Base-by-base conservation (phyloP, 2,888 invertebrate species). In the Lymantria monacha region DNA sequence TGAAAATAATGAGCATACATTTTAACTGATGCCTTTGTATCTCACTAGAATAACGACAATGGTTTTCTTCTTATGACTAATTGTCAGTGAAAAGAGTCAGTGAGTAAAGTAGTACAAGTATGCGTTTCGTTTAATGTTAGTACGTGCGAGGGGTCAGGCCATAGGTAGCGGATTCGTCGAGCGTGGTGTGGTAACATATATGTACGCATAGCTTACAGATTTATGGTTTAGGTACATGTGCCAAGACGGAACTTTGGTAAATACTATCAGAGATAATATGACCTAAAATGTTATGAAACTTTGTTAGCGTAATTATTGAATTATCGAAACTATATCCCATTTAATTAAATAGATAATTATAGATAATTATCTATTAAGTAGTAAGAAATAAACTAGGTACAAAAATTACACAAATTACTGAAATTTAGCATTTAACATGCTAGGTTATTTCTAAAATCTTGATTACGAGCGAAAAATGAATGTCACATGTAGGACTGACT, bases 101-200 rank as follows among this genome's bases (percentile, higher is more conserved):
- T 44, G 44, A 48, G 48, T 43, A 48, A 63, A 59, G 54, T 66
- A 48, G 65, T 56, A 66, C 63, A 55, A 49, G 45, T 47, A 51
- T 45, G 37, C 33, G 38, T 43, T 30, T 46, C 36, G 46, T 9
- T 54, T 50, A 52, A 45, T 48, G 51, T 48, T 30, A 7, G 9
- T 42, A 44, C 41, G 41, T 41, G 41, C 38, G 45, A 36, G 49
- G 44, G 30, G 44, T 36, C 51, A 44, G 42, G 44, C 47, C 37
- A 45, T 49, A 22, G 14, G 41, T 49, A 46, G 37, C 38, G 22
- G 40, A 37, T 42, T 49, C 13, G 7, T 44, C 33, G 3, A 33
- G 38, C 47, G 36, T 7, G 36, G 46, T 51, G 42, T 49, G 43
- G 48, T 47, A 38, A 12, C 12, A 38, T n/a, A 38, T n/a, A 38